Evolutionary conservation across 2,113 vertebrate genomes (phyloP).

Genomic region (Polypterus bichir): DNA sequence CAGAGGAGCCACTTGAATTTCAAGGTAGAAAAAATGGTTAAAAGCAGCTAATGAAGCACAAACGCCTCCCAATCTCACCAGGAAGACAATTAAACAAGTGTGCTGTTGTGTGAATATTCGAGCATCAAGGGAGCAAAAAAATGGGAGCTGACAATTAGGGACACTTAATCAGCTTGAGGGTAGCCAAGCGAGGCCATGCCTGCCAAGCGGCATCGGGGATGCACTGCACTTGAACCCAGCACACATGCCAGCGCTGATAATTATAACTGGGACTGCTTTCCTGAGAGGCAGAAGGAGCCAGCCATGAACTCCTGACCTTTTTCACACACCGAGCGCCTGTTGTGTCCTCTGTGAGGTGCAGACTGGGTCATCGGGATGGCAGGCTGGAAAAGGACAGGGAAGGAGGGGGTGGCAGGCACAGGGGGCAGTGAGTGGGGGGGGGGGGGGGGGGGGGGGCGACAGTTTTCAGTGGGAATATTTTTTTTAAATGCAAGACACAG

Average conservation of each 20-base stretch:
- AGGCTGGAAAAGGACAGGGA: slow-evolving; percentile 30
- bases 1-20: too few species aligned
- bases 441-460: too few species aligned
- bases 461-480: too few species aligned
- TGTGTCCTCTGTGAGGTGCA: slow-evolving; percentile 56
- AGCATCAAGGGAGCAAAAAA: slow-evolving; percentile 15
- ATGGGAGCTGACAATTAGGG: slow-evolving; percentile 49
- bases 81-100: slow-evolving; percentile 18
- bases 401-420: slow-evolving; percentile 23
- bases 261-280: slow-evolving; percentile 49
- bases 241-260: slow-evolving; percentile 56
- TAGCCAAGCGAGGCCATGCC: slow-evolving; percentile 49
- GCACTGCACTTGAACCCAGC: slow-evolving; percentile 59
- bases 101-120: slow-evolving; percentile 27
- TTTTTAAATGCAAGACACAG: too few species aligned
- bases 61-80: slow-evolving; percentile 10
- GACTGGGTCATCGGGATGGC: slow-evolving; percentile 47
- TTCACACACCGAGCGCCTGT: slow-evolving; percentile 61
- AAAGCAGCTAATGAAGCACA: slow-evolving; percentile 13
- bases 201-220: slow-evolving; percentile 34
- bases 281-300: slow-evolving; percentile 39
- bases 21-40: slow-evolving; percentile 4
- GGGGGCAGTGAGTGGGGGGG: too few species aligned
- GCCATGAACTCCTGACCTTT: slow-evolving; percentile 61
- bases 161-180: slow-evolving; percentile 52